Percentiles rank a stretch among this genome's conserved stretches.
These are phyloP conservation scores for Galbula dea DNA, from an alignment of 2,113 vertebrate genomes.

Conservation along the genomic window DNA sequence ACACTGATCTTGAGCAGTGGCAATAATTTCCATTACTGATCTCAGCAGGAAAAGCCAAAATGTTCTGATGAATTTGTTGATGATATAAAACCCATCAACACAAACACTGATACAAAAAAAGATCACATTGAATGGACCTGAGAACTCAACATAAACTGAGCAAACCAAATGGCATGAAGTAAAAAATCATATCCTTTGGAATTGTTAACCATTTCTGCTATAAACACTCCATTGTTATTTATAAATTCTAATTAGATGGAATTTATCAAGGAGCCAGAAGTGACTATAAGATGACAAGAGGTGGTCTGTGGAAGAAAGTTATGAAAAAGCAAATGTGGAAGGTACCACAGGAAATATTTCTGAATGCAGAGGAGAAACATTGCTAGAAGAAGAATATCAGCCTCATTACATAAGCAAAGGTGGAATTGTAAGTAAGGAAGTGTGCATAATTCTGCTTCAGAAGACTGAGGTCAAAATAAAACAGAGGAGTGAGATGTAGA, in stretches of 20 bases:
- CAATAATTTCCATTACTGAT: background rate
- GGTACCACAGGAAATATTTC: background rate
- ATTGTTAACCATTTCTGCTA: background rate
- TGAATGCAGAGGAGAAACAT: background rate
- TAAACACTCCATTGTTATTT: background rate
- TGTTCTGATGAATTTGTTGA: background rate
- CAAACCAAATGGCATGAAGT: background rate
- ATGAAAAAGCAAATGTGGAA: background rate
- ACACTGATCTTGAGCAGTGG: background rate
- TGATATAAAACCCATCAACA: background rate
- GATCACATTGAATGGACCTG: background rate
- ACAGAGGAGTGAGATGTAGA: background rate
- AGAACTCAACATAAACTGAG: background rate
- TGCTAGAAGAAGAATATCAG: background rate
- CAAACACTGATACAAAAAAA: fast-evolving
- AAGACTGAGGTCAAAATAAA: background rate
- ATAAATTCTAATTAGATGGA: background rate
- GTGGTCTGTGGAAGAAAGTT: background rate
- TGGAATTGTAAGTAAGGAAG: background rate
- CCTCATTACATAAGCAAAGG: background rate
- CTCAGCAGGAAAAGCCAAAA: background rate
- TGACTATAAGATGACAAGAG: background rate
- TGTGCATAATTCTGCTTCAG: background rate
- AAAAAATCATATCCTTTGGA: background rate
- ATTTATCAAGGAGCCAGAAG: background rate